Conservation (phyloP, 2,888 invertebrate species). For the Agelastica alni region DNA sequence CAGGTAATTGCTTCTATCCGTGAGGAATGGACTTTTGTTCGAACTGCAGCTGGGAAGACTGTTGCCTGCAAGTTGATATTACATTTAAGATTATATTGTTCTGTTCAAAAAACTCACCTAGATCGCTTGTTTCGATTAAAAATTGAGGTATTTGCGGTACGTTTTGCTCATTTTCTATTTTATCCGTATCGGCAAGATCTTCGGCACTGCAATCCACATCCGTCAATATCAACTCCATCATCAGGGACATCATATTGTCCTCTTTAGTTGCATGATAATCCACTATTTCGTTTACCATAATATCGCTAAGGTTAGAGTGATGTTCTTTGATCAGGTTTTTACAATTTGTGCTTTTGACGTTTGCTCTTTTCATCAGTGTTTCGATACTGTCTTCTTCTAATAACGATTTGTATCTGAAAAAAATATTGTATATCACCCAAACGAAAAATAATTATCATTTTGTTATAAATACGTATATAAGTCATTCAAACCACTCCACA, state of each 20-base stretch:
- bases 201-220: constrained; percentile 38
- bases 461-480: no score
- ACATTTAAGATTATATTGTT: no score
- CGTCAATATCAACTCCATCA: constrained; percentile 43
- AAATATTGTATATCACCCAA: no score
- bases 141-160: constrained; percentile 8
- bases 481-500: no score
- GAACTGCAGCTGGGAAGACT: constrained; percentile 33
- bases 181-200: constrained; percentile 29
- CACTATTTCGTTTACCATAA: constrained; percentile 37
- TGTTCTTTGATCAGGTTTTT: constrained; percentile 34
- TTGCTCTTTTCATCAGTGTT: constrained; percentile 31
- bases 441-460: no score
- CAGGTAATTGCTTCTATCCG: constrained; percentile 17
- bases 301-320: constrained; percentile 20
- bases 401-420: constrained; percentile 33
- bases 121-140: constrained; percentile 37
- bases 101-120: no score
- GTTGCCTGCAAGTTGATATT: constrained; percentile 28
- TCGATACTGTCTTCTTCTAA: constrained; percentile 29
- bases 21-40: constrained; percentile 10
- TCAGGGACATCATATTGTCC: constrained; percentile 42
- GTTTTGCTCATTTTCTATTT: constrained; percentile 12
- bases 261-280: constrained; percentile 41
- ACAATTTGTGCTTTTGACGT: constrained; percentile 36